These are phyloP conservation scores for Daboia siamensis DNA, from an alignment of 2,113 vertebrate genomes.

Conservation along the genomic window DNA sequence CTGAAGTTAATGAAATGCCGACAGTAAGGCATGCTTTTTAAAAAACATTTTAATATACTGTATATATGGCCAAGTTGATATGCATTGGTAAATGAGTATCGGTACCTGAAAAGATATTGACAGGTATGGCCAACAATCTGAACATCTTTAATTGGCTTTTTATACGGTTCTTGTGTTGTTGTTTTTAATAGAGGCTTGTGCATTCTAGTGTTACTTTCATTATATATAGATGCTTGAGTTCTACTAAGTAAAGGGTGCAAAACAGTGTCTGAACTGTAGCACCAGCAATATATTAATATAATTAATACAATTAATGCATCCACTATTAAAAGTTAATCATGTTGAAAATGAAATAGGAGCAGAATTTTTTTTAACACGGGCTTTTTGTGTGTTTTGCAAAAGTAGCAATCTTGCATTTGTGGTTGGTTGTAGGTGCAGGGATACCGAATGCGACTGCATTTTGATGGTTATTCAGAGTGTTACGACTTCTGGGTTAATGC, in stretches of 20 bases:
- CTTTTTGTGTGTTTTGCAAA: background rate
- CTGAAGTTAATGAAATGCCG: background rate
- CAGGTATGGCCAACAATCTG: background rate
- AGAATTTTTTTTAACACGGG: background rate
- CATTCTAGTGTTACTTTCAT: background rate
- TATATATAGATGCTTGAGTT: background rate
- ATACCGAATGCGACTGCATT: conserved; percentile 84
- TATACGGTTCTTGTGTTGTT: background rate
- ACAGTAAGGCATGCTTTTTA: background rate
- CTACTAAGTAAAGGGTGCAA: background rate
- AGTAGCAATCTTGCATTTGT: background rate
- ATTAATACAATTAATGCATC: background rate
- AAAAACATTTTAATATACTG: background rate
- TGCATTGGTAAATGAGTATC: background rate
- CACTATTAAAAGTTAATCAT: background rate
- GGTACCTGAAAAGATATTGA: background rate
- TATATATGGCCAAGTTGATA: background rate
- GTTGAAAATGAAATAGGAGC: background rate
- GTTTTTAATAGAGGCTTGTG: background rate
- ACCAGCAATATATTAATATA: background rate
- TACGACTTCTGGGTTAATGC: conserved; percentile 92
- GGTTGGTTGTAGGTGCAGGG: conserved; percentile 76
- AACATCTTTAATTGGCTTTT: background rate
- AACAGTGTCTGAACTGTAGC: background rate
- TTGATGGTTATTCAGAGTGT: conserved; percentile 87